Base-by-base conservation (phyloP, 2,888 invertebrate species). In the Mystacides longicornis region DNA sequence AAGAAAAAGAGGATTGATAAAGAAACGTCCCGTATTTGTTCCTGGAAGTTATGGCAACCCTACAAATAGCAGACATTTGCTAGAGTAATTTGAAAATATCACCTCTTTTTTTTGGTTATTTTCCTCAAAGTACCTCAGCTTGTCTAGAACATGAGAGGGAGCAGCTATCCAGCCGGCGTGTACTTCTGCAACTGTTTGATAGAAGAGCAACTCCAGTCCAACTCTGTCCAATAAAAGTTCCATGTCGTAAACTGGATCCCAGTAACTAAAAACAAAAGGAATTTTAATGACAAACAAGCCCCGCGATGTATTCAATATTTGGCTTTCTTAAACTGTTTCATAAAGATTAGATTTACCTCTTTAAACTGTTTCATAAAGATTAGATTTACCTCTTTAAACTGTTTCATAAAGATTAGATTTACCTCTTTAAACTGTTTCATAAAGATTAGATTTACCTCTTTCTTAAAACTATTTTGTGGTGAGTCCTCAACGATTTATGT, bases 131-230 rank as follows among this genome's bases (percentile, higher is more conserved):
- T 81, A 75, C 23, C 82, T 79, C 42, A 96, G 73, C 63, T 87
- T 85, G 45, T 82, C 78, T 62, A 80, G 79, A 47, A 79, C 76
- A 53, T 91, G 87, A 56, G 83, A 78, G 42, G 85, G 83, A 52
- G 86, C 83, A 49, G 83, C 72, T 59, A 93, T 85, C 93, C 95
- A 95, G 23, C 89, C 89, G 62, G 87, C 77, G 66, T 92, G 89
- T 59, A 96, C 78, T 71, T 96, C 96, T 63, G 86, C 85, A 55
- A 88, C 82, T 47, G 89, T 86, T 80, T 96, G 94, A 58, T 89
- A 80, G 69, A 93, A 95, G 4, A 96, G 74, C 56, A 96, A 77
- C 71, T 94, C 91, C 65, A 93, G 74, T 3, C 92, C 87, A 43
- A 92, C 83, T 56, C 85, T 81, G 71, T 95, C 89, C 58, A 81